phyloP scores from a whole-genome alignment of 1,140 invertebrate species.

The Copidosoma floridanum region DNA sequence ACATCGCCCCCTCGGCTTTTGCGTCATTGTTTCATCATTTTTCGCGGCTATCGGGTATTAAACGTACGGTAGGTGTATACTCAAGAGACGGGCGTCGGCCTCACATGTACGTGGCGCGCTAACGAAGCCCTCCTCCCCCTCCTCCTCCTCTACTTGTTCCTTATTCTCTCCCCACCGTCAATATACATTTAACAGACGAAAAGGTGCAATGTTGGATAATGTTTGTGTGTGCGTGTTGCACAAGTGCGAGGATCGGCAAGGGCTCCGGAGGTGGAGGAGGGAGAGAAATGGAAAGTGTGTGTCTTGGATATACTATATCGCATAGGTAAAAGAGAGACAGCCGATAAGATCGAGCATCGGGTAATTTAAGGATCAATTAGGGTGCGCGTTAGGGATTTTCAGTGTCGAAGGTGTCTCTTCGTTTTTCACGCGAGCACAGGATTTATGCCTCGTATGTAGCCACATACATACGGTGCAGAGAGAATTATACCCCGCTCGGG shows the following conservation, averaged over 20 bases:
- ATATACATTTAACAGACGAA: no score
- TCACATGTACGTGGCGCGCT: neutral
- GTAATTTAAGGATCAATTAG: conserved; percentile 29
- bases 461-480: no score
- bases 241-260: neutral
- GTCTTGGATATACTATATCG: neutral
- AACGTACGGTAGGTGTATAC: neutral
- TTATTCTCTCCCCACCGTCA: no score
- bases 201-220: no score
- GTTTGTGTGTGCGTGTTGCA: neutral
- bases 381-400: neutral
- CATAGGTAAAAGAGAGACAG: neutral
- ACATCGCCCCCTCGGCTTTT: neutral
- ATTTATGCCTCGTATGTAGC: no score
- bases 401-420: neutral
- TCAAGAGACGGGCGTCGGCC: neutral
- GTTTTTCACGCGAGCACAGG: neutral
- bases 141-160: neutral
- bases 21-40: conserved; percentile 21
- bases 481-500: no score
- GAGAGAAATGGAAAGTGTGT: neutral
- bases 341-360: conserved; percentile 13
- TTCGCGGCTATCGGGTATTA: no score
- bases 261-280: no score
- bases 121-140: neutral